Conservation (phyloP, 2,797 vertebrate genomes). For the Pseudochirops corinnae region DNA sequence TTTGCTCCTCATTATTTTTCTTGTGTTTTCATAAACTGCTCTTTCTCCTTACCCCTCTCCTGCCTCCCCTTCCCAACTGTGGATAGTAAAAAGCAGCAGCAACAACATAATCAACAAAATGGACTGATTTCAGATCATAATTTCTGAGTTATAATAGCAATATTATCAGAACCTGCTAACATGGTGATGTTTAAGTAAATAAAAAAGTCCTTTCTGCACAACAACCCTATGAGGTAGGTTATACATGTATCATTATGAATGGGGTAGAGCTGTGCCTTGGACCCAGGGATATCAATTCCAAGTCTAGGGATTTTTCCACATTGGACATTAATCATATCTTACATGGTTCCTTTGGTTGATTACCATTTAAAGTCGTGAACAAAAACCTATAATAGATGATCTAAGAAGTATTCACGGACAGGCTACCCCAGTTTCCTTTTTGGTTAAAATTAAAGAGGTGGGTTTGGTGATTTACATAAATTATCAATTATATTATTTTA, state of each 20-base stretch:
- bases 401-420: neutral
- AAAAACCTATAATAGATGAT: neutral
- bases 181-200: neutral
- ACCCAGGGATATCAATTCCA: neutral
- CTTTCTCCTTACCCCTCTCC: neutral
- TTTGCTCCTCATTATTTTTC: slow-evolving; percentile 6
- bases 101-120: neutral
- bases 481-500: neutral
- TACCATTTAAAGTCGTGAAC: neutral
- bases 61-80: neutral
- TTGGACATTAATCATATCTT: neutral
- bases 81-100: neutral
- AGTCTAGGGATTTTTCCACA: neutral
- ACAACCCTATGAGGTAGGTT: neutral
- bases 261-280: neutral
- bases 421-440: neutral
- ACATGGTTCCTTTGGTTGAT: neutral
- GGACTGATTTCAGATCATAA: neutral
- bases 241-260: neutral
- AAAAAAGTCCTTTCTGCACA: neutral
- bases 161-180: neutral
- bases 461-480: neutral
- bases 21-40: neutral
- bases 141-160: neutral
- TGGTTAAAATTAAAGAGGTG: neutral